Conservation (phyloP, 2,797 vertebrate genomes). For the Cossypha niveicapilla region DNA sequence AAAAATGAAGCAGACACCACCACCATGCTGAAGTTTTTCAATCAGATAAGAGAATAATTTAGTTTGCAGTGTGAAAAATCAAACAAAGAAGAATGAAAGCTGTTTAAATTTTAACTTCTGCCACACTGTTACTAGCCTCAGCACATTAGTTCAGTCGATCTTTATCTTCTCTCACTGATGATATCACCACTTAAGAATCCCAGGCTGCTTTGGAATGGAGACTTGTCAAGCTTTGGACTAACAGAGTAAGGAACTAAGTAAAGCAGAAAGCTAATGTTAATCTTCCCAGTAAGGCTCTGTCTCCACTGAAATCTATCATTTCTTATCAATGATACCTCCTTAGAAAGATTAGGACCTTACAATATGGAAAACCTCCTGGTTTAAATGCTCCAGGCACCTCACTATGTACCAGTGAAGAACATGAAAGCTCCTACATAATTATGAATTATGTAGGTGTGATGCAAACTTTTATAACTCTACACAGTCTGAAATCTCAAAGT, state of each 20-base stretch:
- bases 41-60: conserved; percentile 42
- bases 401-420: neutral
- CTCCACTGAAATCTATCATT: conserved; percentile 23
- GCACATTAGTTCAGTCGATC: conserved; percentile 47
- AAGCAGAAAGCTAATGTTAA: neutral
- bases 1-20: neutral
- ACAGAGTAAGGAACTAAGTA: neutral
- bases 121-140: conserved; percentile 44
- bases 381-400: neutral
- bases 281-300: conserved; percentile 2
- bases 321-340: conserved; percentile 29
- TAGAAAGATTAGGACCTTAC: conserved; percentile 14
- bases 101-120: conserved; percentile 61
- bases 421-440: neutral
- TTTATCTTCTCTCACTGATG: conserved; percentile 58
- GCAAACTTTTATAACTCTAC: neutral
- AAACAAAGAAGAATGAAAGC: conserved; percentile 50
- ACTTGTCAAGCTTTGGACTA: conserved; percentile 27
- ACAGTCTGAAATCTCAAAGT: neutral
- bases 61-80: conserved; percentile 42
- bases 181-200: conserved; percentile 60
- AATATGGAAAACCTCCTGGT: neutral
- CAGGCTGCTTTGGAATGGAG: conserved; percentile 34
- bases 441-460: neutral
- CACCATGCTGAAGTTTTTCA: neutral